Conservation (phyloP, 2,888 invertebrate genomes). For the Meteorus colon region DNA sequence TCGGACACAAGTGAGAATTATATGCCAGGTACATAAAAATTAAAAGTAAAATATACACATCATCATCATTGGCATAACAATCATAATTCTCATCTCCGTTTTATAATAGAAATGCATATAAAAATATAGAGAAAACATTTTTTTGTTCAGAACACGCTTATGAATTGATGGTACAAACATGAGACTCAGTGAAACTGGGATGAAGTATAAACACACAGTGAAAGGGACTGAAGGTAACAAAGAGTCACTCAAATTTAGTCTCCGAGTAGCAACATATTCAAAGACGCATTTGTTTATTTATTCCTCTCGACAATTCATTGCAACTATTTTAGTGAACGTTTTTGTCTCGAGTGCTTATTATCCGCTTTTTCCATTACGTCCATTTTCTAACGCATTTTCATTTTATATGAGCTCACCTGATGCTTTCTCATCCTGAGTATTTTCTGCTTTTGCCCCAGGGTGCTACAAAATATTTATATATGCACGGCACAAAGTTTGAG, state of each 20-base stretch:
- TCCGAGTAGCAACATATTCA: constrained; percentile 49
- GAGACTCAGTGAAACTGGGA: constrained; percentile 32
- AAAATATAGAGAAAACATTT: neutral
- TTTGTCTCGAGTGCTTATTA: constrained; percentile 10
- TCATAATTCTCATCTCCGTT: neutral
- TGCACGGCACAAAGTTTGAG: neutral
- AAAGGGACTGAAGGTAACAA: constrained; percentile 62
- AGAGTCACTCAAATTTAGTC: constrained; percentile 63
- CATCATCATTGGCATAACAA: neutral
- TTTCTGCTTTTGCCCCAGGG: constrained; percentile 4
- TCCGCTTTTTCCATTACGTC: constrained; percentile 6
- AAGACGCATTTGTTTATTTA: constrained; percentile 40
- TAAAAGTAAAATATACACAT: neutral
- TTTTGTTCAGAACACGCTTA: neutral
- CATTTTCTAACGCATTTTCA: constrained; percentile 7
- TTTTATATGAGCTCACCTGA: constrained; percentile 15
- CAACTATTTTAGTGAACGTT: constrained; percentile 23
- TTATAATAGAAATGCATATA: neutral
- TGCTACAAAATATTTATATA: neutral
- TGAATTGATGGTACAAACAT: constrained; percentile 19
- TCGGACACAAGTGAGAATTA: neutral
- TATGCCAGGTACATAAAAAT: neutral
- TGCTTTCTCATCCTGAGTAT: constrained; percentile 14
- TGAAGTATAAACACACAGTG: constrained; percentile 53
- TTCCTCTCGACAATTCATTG: constrained; percentile 15